Conservation (phyloP, 1,140 invertebrate genomes). For the Drosophila auraria region DNA sequence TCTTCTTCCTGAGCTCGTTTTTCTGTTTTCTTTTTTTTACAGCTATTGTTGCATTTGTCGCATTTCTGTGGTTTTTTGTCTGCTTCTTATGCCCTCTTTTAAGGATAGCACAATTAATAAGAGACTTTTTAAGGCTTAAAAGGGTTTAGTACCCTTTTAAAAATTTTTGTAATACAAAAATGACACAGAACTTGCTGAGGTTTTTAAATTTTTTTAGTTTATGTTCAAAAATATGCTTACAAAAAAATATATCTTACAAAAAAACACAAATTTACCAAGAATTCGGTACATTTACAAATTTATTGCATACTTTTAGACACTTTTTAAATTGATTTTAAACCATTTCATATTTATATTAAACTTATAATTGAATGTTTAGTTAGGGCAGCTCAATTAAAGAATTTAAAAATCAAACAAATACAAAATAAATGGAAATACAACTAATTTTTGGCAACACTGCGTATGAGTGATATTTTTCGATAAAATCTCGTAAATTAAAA, state of each 20-base stretch:
- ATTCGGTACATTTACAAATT: fast-evolving
- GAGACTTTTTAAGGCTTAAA: background rate
- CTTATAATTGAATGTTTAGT: background rate
- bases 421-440: background rate
- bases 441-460: background rate
- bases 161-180: fast-evolving
- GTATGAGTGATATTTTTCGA: conserved; percentile 1
- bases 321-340: background rate
- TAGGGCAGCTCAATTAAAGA: background rate
- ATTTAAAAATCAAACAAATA: background rate
- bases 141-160: background rate
- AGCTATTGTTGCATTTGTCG: conserved; percentile 81
- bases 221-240: background rate
- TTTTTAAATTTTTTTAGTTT: background rate
- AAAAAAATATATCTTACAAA: background rate
- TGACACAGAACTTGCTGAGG: no score
- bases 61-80: conserved; percentile 63
- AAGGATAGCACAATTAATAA: background rate
- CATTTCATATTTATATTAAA: background rate
- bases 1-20: conserved; percentile 29
- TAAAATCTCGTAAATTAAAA: no score
- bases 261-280: no score
- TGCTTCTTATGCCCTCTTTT: conserved; percentile 1
- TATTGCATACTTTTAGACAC: background rate
- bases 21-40: conserved; percentile 48